These are phyloP conservation scores for Drosophila subsilvestris DNA, from an alignment of 2,888 invertebrate genomes.

Conservation along the genomic window DNA sequence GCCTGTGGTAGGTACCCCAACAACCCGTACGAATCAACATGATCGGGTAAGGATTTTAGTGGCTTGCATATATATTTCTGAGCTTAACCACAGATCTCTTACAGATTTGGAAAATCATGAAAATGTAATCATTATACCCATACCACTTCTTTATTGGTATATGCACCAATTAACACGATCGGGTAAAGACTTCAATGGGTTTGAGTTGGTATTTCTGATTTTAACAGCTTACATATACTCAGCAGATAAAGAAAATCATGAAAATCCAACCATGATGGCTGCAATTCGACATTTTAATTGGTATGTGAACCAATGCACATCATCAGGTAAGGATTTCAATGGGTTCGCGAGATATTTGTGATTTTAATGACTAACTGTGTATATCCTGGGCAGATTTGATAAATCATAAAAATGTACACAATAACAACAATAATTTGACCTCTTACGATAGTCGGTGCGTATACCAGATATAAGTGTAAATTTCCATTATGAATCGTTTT, in stretches of 20 bases:
- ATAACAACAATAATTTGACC: too few relatives aligned
- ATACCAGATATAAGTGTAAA: not conserved
- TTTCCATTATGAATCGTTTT: not conserved
- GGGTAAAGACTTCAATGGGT: not conserved
- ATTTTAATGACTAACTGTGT: too few relatives aligned
- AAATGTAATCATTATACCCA: slow-evolving; percentile 49
- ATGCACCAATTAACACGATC: too few relatives aligned
- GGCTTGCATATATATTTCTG: not conserved
- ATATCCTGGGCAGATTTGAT: not conserved
- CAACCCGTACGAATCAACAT: slow-evolving; percentile 32
- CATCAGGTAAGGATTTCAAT: not conserved
- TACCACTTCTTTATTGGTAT: too few relatives aligned
- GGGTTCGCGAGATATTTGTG: not conserved
- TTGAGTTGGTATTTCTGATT: not conserved
- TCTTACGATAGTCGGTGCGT: not conserved
- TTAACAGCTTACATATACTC: not conserved
- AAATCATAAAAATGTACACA: too few relatives aligned
- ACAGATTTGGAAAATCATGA: slow-evolving; percentile 71
- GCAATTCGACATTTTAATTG: not conserved
- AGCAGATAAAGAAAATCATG: slow-evolving; percentile 71
- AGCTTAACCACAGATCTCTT: not conserved
- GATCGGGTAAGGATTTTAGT: slow-evolving; percentile 52
- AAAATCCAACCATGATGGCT: slow-evolving; percentile 52
- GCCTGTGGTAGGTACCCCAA: not conserved
- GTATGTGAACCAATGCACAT: too few relatives aligned